Conservation (phyloP, 2,113 vertebrate genomes). For the Pogonocichla stellata region DNA sequence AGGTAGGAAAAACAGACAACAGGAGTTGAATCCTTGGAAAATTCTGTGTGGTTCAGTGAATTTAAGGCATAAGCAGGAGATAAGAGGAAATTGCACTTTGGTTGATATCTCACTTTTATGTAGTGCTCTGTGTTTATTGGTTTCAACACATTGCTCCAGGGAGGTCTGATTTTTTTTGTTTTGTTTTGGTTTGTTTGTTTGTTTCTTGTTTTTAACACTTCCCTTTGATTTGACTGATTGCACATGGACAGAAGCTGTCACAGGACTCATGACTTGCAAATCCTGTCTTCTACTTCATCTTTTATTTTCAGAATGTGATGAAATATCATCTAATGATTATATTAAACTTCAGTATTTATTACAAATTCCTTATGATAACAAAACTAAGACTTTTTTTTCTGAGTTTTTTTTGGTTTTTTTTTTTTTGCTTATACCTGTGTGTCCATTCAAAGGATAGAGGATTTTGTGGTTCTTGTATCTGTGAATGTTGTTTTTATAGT, state of each 20-base stretch:
- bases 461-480: neutral
- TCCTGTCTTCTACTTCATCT: neutral
- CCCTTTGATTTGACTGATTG: neutral
- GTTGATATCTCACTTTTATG: neutral
- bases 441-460: neutral
- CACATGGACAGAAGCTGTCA: neutral
- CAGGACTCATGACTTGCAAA: neutral
- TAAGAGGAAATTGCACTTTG: neutral
- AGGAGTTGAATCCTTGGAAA: neutral
- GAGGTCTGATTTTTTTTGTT: neutral
- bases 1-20: slow-evolving; percentile 70
- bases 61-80: neutral
- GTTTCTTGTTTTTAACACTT: neutral
- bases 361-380: neutral
- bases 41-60: neutral
- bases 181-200: neutral
- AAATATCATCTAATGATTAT: neutral
- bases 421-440: neutral
- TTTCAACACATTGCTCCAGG: neutral
- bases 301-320: neutral
- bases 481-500: neutral
- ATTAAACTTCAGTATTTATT: neutral
- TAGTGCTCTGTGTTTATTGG: neutral
- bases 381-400: neutral
- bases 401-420: neutral